Conservation (phyloP, 2,888 invertebrate species). For the Drosophila vallismaia region DNA sequence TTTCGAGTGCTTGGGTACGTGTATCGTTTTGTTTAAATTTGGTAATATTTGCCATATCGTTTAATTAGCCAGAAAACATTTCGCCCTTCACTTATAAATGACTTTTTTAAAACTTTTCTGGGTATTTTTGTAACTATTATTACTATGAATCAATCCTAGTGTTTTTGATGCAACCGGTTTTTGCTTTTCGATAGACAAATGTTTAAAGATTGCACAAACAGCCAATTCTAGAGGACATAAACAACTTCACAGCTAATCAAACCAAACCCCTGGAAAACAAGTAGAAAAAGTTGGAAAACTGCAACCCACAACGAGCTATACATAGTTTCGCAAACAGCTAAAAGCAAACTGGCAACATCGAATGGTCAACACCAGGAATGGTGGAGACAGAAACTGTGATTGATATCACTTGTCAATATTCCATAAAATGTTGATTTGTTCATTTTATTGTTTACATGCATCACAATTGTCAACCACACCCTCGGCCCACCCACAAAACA, state of each 20-base stretch:
- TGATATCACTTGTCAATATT: constrained; percentile 75
- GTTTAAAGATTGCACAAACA: background rate
- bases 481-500: constrained; percentile 6
- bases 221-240: constrained; percentile 31
- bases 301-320: constrained; percentile 25
- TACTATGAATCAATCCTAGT: too few species aligned
- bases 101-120: background rate
- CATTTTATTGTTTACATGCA: constrained; percentile 73
- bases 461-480: constrained; percentile 52
- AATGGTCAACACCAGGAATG: constrained; percentile 7
- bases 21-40: constrained; percentile 34
- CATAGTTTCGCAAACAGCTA: constrained; percentile 26
- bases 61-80: constrained; percentile 37
- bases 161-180: background rate
- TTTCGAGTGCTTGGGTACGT: constrained; percentile 20
- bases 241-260: constrained; percentile 61
- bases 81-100: background rate
- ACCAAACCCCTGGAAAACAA: constrained; percentile 2
- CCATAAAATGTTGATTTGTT: constrained; percentile 77
- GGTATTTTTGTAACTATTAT: background rate
- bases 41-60: constrained; percentile 21
- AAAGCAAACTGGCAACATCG: constrained; percentile 16
- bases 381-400: constrained; percentile 50
- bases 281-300: constrained; percentile 6
- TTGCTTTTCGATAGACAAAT: constrained; percentile 16